Base-by-base conservation (phyloP, 2,888 invertebrate genomes). In the Palloptera scutellata region DNA sequence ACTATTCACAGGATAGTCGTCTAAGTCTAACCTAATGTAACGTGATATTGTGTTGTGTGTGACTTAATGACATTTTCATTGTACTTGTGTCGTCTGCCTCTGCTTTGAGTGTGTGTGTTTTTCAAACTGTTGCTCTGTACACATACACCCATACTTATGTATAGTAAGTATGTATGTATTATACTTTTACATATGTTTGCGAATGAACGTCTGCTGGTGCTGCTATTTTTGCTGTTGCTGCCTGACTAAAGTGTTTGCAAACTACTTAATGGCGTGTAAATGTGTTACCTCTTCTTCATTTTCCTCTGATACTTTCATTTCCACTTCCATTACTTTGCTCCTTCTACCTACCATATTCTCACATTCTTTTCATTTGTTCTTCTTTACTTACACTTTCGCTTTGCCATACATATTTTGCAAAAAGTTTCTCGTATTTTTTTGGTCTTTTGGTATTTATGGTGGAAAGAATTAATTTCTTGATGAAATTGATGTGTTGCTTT, bases 241-340 rank as follows among this genome's bases (percentile, higher is more conserved):
- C 13, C 17, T 13, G 13, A 70, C 72, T 63, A 66, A 73, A 75
- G 73, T 76, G 75, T 74, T 77, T 76, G 79, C 74, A 78, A 81
- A 81, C 78, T 79, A 81, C 79, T 81, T 81, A 81, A 81, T 81
- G 81, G 80, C 76, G 81, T 81, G 81, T 80, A 81, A 81, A 81
- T 81, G 76, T 79, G 74, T 77, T 69, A 48, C 55, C 20, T 5
- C 12, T n/a, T 40, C n/a, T 8, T 41, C 6, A 13, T 19, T 55
- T 70, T 17, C 53, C 48, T 20, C 48, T 40, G 52, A 48, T 17
- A 40, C 53, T 53, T 53, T 15, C 41, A 30, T 30, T 30, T 30
- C 30, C 30, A 30, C 30, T 30, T 30, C 30, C 30, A 30, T 6
- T 30, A 6, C 30, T 30, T 30, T 6, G 30, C 30, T 30, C 6